A percentile compares a stretch with the other conserved stretches of the same genome.
These are phyloP conservation scores for Porites evermanni DNA, from an alignment of 92 coral and sea anemone species.

Conservation along the genomic window DNA sequence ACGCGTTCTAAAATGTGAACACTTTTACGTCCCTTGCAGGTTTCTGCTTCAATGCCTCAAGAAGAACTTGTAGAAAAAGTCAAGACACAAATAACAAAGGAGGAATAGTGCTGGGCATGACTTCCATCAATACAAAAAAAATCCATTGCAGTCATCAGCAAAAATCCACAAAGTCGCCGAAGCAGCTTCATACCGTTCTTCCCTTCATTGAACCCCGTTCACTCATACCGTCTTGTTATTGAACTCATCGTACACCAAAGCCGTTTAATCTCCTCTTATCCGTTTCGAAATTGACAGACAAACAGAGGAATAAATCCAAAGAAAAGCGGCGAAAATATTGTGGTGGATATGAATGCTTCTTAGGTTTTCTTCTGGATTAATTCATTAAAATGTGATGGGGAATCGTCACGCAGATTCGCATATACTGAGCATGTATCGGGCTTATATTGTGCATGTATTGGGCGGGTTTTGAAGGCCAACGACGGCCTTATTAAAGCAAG, in stretches of 20 bases:
- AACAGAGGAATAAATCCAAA: neutral
- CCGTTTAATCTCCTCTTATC: too few species aligned
- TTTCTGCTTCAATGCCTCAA: constrained; percentile 74
- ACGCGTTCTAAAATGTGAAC: too few species aligned
- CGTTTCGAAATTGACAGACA: neutral
- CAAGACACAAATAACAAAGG: constrained; percentile 53
- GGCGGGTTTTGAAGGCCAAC: neutral
- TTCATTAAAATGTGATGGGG: neutral
- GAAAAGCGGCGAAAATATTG: neutral
- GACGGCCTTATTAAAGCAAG: neutral
- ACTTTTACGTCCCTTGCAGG: constrained; percentile 42
- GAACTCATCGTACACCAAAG: neutral
- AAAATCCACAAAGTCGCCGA: neutral
- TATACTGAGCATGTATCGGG: neutral
- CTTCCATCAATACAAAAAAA: neutral
- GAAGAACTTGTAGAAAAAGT: constrained; percentile 76
- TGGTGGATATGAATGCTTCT: neutral
- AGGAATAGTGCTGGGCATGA: constrained; percentile 11
- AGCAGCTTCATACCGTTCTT: neutral
- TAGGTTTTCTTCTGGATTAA: neutral
- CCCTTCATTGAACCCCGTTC: neutral
- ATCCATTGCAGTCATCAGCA: neutral
- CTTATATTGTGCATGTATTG: neutral
- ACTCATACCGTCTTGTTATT: neutral
- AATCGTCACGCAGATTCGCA: neutral